These are phyloP conservation scores for Rhorus exstirpatorius DNA, from an alignment of 2,888 invertebrate genomes.

Conservation along the genomic window DNA sequence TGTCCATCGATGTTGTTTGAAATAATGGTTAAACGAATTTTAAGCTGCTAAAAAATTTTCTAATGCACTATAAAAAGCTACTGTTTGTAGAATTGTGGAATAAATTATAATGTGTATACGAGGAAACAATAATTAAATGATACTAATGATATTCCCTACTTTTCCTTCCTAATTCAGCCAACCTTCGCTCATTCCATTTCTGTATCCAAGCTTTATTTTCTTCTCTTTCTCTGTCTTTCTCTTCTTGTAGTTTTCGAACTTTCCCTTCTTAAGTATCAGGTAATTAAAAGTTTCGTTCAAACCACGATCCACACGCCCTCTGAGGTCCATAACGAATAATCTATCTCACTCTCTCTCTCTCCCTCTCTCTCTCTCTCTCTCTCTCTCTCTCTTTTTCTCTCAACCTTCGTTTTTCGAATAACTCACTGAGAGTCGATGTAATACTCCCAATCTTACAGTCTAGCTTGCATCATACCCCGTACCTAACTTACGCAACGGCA, in stretches of 20 bases:
- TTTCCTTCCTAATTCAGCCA: constrained; percentile 8
- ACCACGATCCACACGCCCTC: constrained; percentile 74
- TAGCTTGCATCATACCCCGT: constrained; percentile 21
- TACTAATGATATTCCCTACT: not conserved
- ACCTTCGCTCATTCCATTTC: constrained; percentile 13
- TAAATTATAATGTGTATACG: not conserved
- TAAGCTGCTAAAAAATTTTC: not conserved
- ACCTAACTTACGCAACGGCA: constrained; percentile 22
- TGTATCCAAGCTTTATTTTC: constrained; percentile 44
- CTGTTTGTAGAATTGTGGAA: not conserved
- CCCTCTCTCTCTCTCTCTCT: constrained; percentile 14
- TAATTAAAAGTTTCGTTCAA: constrained; percentile 81
- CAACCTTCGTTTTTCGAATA: not conserved
- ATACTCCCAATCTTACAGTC: constrained; percentile 32
- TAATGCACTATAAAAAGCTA: not conserved
- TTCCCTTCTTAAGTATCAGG: constrained; percentile 72
- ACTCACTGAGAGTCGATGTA: constrained; percentile 17
- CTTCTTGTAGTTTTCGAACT: constrained; percentile 11
- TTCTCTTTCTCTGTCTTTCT: constrained; percentile 16
- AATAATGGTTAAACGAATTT: no score
- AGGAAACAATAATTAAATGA: not conserved
- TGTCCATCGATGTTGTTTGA: no score
- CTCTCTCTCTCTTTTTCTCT: constrained; percentile 11
- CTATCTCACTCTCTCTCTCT: constrained; percentile 5
- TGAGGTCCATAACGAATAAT: constrained; percentile 24